Evolutionary conservation across 64 coral and sea anemone species (phyloP).

Genomic region (Montipora efflorescens): DNA sequence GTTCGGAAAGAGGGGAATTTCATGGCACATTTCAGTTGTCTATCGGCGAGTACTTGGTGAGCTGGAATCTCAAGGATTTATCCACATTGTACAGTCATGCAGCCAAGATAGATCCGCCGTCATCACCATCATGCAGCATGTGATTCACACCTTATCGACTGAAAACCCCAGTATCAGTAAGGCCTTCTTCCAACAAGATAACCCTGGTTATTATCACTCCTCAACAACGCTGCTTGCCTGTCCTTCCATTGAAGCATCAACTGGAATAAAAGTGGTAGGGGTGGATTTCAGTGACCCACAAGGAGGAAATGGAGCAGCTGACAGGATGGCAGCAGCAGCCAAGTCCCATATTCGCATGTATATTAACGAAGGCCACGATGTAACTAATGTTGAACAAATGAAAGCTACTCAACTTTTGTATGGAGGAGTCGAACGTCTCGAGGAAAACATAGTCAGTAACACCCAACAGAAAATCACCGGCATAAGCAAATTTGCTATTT

Average conservation of each 20-base stretch:
- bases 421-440: neutral
- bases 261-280: conserved; percentile 20
- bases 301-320: conserved; percentile 51
- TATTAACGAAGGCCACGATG: neutral
- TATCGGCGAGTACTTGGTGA: neutral
- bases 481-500: neutral
- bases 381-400: neutral
- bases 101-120: neutral
- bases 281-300: conserved; percentile 58
- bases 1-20: neutral
- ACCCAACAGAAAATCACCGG: neutral
- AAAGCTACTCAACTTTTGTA: neutral
- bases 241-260: neutral
- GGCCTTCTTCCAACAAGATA: neutral
- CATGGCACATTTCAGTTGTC: neutral
- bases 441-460: neutral
- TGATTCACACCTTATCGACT: neutral
- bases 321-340: conserved; percentile 32
- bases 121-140: neutral
- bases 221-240: conserved; percentile 29
- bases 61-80: neutral
- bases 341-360: conserved; percentile 43
- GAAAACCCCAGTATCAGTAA: neutral
- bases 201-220: conserved; percentile 48
- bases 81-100: neutral